Percentiles rank a stretch among this genome's conserved stretches.
Evolutionary conservation across 2,888 invertebrate species (phyloP).

Genomic region (Dastarcus helophoroides): DNA sequence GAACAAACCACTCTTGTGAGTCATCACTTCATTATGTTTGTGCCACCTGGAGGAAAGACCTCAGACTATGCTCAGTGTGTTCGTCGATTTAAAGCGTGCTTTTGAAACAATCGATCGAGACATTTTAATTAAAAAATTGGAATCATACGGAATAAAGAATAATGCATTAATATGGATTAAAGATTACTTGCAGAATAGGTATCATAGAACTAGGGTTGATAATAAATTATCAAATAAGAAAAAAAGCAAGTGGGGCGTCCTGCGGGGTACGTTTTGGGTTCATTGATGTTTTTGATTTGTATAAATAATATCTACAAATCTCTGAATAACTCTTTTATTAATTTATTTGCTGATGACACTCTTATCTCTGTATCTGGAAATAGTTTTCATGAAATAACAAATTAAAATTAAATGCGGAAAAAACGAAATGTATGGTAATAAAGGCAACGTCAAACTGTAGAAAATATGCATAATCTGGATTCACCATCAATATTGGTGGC

Average conservation of each 20-base stretch:
- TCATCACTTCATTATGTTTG: no score
- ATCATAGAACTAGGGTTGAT: slow-evolving; percentile 3
- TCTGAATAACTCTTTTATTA: slow-evolving; percentile 8
- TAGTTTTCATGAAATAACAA: slow-evolving; percentile 5
- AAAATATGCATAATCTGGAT: not conserved
- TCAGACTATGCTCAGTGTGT: no score
- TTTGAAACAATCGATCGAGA: not conserved
- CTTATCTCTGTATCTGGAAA: slow-evolving; percentile 10
- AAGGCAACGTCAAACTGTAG: not conserved
- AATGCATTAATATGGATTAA: slow-evolving; percentile 3
- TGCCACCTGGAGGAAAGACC: no score
- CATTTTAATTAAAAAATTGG: slow-evolving; percentile 1
- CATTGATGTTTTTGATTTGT: slow-evolving; percentile 7
- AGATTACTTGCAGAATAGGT: slow-evolving; percentile 2
- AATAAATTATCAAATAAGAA: not conserved
- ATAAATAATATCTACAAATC: slow-evolving; percentile 3
- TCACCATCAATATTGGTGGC: not conserved
- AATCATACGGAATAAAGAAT: not conserved
- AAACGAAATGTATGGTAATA: slow-evolving; percentile 1
- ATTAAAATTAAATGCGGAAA: no score
- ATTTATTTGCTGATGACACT: slow-evolving; percentile 11
- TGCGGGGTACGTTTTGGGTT: slow-evolving; percentile 8
- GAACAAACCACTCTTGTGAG: no score
- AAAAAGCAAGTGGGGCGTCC: slow-evolving; percentile 3
- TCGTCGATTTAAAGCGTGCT: no score